Conservation (phyloP, 2,113 vertebrate species). For the Aepyceros melampus region DNA sequence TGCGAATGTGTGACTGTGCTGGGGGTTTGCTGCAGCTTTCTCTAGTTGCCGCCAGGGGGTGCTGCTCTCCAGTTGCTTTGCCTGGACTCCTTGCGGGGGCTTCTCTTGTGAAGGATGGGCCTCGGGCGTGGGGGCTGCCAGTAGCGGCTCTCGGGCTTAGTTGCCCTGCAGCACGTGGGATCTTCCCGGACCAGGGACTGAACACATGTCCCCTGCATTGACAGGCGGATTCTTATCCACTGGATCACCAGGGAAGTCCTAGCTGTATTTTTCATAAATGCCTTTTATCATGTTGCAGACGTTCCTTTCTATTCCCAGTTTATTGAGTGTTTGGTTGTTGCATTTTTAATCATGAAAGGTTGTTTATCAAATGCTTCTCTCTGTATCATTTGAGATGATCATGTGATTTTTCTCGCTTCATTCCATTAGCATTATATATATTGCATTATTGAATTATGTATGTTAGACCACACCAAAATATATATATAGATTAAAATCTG, state of each 20-base stretch:
- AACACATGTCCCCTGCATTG: neutral
- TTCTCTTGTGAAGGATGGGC: neutral
- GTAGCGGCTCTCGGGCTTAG: neutral
- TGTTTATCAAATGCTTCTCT: neutral
- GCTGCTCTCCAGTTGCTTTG: neutral
- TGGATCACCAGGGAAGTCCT: neutral
- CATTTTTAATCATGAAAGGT: neutral
- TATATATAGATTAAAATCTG: neutral
- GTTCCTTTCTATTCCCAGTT: neutral
- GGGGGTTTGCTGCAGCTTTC: neutral
- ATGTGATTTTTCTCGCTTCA: neutral
- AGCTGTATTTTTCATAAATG: neutral
- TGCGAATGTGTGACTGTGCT: accelerated
- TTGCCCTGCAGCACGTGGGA: neutral
- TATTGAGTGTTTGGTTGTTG: neutral
- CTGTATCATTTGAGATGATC: neutral
- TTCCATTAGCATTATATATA: neutral
- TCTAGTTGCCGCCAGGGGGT: accelerated
- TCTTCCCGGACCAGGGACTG: neutral
- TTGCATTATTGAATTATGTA: neutral
- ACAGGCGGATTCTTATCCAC: neutral
- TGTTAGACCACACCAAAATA: neutral
- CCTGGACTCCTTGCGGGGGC: neutral
- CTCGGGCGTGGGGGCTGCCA: neutral
- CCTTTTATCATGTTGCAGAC: neutral